Evolutionary conservation across 2,888 invertebrate species (phyloP).

Genomic region (Notodonta dromedarius): DNA sequence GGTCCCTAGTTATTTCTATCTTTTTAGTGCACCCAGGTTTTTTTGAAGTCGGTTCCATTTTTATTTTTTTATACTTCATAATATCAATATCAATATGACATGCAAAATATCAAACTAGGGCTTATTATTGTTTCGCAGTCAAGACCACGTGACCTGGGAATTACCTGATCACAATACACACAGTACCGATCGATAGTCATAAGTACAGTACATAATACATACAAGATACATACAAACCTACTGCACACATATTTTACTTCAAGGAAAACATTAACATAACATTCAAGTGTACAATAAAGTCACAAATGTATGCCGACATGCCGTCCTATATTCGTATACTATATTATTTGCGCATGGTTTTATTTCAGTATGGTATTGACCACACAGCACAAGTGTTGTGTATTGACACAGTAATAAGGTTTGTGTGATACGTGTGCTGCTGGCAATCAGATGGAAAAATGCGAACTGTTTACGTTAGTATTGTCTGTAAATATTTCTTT

Average conservation of each 20-base stretch:
- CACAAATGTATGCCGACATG: slow-evolving; percentile 55
- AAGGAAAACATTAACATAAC: slow-evolving; percentile 68
- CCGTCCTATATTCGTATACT: slow-evolving; percentile 30
- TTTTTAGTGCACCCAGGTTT: too few relatives aligned
- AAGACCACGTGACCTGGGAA: too few relatives aligned
- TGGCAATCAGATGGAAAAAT: not conserved
- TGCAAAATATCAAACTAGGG: too few relatives aligned
- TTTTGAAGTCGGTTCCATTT: too few relatives aligned
- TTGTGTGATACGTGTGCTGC: slow-evolving; percentile 7
- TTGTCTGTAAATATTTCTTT: not conserved
- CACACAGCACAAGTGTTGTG: slow-evolving; percentile 5
- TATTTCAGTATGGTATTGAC: slow-evolving; percentile 20
- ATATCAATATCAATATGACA: too few relatives aligned
- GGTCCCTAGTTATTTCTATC: too few relatives aligned
- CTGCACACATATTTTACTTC: not conserved
- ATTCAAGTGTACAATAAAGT: slow-evolving; percentile 51
- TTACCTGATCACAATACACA: too few relatives aligned
- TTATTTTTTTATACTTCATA: too few relatives aligned
- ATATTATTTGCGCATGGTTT: slow-evolving; percentile 19
- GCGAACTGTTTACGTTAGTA: slow-evolving; percentile 1
- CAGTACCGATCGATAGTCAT: too few relatives aligned
- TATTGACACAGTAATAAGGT: not conserved
- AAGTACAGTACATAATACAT: not conserved
- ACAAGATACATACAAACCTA: slow-evolving; percentile 5
- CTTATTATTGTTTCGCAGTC: too few relatives aligned